Evolutionary conservation across 2,113 vertebrate genomes (phyloP).

Genomic region (Xyrauchen texanus): DNA sequence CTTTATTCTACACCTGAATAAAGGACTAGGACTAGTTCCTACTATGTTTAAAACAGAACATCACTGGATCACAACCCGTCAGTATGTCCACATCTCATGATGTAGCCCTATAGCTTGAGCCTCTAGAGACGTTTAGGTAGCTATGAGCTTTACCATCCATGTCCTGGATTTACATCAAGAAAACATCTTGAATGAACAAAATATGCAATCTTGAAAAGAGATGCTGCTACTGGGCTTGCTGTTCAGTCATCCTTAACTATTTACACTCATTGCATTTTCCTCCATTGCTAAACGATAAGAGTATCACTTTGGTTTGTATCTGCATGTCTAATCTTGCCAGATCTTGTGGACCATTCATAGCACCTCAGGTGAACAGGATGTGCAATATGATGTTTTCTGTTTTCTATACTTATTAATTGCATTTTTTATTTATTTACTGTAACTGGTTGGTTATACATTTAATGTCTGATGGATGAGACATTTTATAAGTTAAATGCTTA

Average conservation of each 20-base stretch:
- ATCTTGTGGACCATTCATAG: neutral
- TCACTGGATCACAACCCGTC: too few relatives aligned
- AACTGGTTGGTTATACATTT: too few relatives aligned
- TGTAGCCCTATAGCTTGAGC: too few relatives aligned
- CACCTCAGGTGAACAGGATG: neutral
- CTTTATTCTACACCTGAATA: too few relatives aligned
- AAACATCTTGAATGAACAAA: too few relatives aligned
- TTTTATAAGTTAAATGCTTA: neutral
- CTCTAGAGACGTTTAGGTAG: too few relatives aligned
- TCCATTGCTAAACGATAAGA: neutral
- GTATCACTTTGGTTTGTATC: conserved; percentile 5
- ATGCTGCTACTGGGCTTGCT: neutral
- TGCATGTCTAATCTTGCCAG: neutral
- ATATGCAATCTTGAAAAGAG: neutral
- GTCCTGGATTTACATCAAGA: too few relatives aligned
- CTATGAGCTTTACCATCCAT: too few relatives aligned
- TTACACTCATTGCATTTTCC: neutral
- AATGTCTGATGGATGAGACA: neutral
- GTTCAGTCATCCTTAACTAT: neutral
- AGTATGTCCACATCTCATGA: too few relatives aligned
- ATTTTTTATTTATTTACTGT: too few relatives aligned
- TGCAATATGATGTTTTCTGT: neutral
- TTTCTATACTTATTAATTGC: neutral
- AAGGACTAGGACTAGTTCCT: too few relatives aligned
- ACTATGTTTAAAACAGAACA: too few relatives aligned